Percentiles rank a stretch among this genome's conserved stretches.
phyloP scores from a whole-genome alignment of 2,888 invertebrate species.

The Venustoraphidia nigricollis region DNA sequence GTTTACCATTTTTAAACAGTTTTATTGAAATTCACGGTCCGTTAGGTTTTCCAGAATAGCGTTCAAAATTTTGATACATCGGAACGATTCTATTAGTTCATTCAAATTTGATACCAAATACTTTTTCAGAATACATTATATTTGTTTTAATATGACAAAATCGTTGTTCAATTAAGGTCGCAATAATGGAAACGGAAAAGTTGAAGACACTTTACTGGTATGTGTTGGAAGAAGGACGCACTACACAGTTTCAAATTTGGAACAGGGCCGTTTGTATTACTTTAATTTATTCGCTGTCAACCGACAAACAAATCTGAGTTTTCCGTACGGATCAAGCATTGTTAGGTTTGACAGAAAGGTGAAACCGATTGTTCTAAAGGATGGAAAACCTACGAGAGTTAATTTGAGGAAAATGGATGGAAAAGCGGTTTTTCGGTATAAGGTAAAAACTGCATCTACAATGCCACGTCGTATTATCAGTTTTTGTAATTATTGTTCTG shows the following conservation, averaged over 20 bases:
- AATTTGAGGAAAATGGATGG: conserved; percentile 35
- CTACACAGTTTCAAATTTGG: conserved; percentile 30
- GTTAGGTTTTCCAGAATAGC: too few relatives aligned
- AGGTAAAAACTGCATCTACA: conserved; percentile 24
- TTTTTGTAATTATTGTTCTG: too few relatives aligned
- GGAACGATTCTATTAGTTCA: neutral
- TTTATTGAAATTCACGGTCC: too few relatives aligned
- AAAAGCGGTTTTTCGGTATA: conserved; percentile 36
- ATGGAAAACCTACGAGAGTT: conserved; percentile 30
- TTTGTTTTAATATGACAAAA: conserved; percentile 1
- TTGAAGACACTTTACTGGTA: conserved; percentile 20
- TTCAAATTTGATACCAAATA: neutral
- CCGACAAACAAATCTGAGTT: conserved; percentile 31
- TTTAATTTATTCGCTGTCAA: conserved; percentile 38
- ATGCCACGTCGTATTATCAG: too few relatives aligned
- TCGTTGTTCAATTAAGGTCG: conserved; percentile 1
- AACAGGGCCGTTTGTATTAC: conserved; percentile 31
- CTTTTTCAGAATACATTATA: neutral
- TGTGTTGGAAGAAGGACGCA: conserved; percentile 34
- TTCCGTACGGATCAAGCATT: conserved; percentile 29
- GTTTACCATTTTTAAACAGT: too few relatives aligned
- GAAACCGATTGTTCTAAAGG: conserved; percentile 27
- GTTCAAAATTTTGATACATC: neutral
- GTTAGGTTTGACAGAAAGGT: conserved; percentile 23
- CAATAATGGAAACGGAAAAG: conserved; percentile 2